These are phyloP conservation scores for Microplitis mediator DNA, from an alignment of 1,140 invertebrate species.

Conservation along the genomic window DNA sequence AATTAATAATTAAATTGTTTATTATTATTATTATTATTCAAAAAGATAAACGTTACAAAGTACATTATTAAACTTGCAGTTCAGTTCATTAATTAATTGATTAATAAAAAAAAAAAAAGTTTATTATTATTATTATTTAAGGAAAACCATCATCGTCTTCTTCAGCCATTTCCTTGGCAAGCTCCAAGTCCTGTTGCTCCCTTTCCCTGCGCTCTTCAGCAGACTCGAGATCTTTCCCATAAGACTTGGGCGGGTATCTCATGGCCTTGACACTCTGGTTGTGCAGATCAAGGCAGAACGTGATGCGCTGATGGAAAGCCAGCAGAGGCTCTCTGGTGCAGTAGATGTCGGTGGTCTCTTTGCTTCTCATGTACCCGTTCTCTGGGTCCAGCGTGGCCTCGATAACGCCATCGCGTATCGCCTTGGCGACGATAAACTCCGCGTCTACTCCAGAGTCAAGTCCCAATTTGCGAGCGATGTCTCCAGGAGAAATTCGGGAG, in stretches of 20 bases:
- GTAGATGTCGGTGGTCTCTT: conserved; percentile 96
- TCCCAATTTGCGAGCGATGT: conserved; percentile 92
- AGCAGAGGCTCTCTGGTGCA: conserved; percentile 95
- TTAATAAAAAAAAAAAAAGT: background rate
- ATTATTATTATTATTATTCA: background rate
- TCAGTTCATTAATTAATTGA: background rate
- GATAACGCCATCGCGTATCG: conserved; percentile 98
- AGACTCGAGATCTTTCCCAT: conserved; percentile 97
- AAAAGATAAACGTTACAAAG: background rate
- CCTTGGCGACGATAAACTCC: conserved; percentile 99
- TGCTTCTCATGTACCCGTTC: conserved; percentile 95
- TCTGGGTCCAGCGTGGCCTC: conserved; percentile 96
- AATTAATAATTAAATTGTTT: too few species aligned
- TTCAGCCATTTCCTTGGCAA: conserved; percentile 98
- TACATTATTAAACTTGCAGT: background rate
- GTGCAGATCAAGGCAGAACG: conserved; percentile 96
- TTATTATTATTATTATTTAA: conserved; percentile 44
- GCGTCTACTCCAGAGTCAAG: conserved; percentile 96
- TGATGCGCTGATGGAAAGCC: conserved; percentile 97
- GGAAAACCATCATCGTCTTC: conserved; percentile 95
- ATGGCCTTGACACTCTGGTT: conserved; percentile 99
- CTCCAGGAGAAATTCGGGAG: conserved; percentile 91
- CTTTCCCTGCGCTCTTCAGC: conserved; percentile 94
- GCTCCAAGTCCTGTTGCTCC: conserved; percentile 96
- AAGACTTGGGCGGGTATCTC: conserved; percentile 98